These are phyloP conservation scores for Siderastrea radians DNA, from an alignment of 92 coral and sea anemone genomes.

Conservation along the genomic window DNA sequence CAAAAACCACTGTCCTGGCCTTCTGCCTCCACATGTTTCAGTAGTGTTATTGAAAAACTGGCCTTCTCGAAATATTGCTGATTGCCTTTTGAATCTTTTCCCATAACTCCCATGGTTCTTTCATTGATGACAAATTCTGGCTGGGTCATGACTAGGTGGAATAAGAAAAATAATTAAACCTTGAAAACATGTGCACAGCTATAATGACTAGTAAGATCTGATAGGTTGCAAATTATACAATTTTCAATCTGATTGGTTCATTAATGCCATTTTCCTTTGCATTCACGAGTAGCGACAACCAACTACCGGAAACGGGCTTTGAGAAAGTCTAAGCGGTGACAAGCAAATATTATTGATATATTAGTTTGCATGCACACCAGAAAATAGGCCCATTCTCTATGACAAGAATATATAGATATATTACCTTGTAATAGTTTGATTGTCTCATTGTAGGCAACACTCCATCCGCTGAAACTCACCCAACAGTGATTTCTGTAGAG, in stretches of 20 bases:
- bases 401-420: too few relatives aligned
- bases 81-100: not conserved
- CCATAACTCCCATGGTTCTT: constrained; percentile 14
- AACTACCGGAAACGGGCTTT: too few relatives aligned
- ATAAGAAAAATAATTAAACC: not conserved
- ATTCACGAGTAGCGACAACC: too few relatives aligned
- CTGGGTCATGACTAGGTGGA: constrained; percentile 8
- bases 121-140: constrained; percentile 25
- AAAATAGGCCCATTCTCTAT: too few relatives aligned
- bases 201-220: not conserved
- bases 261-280: not conserved
- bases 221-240: not conserved
- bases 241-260: not conserved
- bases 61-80: not conserved
- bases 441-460: too few relatives aligned
- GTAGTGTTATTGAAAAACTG: not conserved
- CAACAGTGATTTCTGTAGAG: too few relatives aligned
- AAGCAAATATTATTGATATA: too few relatives aligned
- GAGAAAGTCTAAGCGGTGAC: too few relatives aligned
- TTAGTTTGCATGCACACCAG: too few relatives aligned
- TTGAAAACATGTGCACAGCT: not conserved
- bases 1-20: constrained; percentile 10
- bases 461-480: too few relatives aligned
- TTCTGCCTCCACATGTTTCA: not conserved
- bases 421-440: too few relatives aligned